phyloP scores from a whole-genome alignment of 2,888 invertebrate species.

The Bellardia pandia region DNA sequence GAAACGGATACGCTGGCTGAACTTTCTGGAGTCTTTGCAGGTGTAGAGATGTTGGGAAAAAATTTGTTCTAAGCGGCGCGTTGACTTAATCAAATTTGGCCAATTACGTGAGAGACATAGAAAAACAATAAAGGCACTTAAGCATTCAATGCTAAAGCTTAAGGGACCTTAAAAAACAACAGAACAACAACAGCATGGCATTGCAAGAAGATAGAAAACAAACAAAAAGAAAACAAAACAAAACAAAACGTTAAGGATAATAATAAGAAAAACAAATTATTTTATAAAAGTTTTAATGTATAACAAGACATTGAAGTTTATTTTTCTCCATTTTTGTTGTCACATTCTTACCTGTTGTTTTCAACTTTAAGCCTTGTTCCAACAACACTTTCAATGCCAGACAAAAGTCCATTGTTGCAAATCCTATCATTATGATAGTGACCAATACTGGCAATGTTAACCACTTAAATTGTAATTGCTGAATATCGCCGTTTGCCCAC shows the following conservation, averaged over 20 bases:
- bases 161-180: slow-evolving; percentile 77
- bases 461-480: slow-evolving; percentile 80
- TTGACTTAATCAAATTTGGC: slow-evolving; percentile 79
- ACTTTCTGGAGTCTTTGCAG: slow-evolving; percentile 74
- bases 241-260: slow-evolving; percentile 8
- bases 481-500: slow-evolving; percentile 81
- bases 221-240: slow-evolving; percentile 10
- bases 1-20: slow-evolving; percentile 77
- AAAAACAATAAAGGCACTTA: slow-evolving; percentile 77
- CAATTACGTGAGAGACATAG: slow-evolving; percentile 80
- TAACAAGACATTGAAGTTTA: not conserved
- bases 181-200: not conserved
- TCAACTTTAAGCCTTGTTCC: slow-evolving; percentile 79
- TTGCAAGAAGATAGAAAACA: not conserved
- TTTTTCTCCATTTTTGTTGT: not conserved
- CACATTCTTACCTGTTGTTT: slow-evolving; percentile 78
- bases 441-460: slow-evolving; percentile 75
- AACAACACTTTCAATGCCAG: slow-evolving; percentile 77
- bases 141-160: slow-evolving; percentile 80
- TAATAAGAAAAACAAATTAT: not conserved
- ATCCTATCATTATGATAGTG: slow-evolving; percentile 75
- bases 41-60: slow-evolving; percentile 79
- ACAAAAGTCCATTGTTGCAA: slow-evolving; percentile 76
- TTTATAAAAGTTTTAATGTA: not conserved
- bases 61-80: slow-evolving; percentile 78